phyloP scores from a whole-genome alignment of 2,113 vertebrate species.

The Lagopus muta region DNA sequence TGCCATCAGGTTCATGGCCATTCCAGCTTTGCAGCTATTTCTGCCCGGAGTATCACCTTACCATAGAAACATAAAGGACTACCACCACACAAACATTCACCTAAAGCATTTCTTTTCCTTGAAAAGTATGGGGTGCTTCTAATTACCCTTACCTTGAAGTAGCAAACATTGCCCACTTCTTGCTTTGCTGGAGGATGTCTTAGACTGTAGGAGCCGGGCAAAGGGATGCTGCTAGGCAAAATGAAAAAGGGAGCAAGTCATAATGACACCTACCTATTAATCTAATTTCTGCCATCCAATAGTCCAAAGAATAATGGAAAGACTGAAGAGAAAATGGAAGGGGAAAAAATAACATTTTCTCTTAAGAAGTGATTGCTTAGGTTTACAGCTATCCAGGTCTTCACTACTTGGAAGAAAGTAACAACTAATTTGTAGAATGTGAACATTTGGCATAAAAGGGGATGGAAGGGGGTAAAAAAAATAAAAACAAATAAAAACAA shows the following conservation, averaged over 20 bases:
- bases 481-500: background rate
- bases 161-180: background rate
- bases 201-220: rapidly evolving
- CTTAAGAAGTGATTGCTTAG: background rate
- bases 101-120: background rate
- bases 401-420: background rate
- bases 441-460: background rate
- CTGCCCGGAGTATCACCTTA: background rate
- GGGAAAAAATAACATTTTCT: rapidly evolving
- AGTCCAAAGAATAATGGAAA: background rate
- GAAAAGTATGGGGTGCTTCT: background rate
- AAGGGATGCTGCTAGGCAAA: background rate
- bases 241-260: background rate
- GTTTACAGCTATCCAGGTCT: background rate
- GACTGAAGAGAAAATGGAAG: background rate
- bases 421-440: background rate
- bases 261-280: background rate
- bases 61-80: background rate
- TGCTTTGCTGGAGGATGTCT: background rate
- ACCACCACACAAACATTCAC: background rate
- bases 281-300: background rate
- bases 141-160: background rate
- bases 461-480: rapidly evolving
- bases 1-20: background rate
- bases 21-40: background rate